Evolutionary conservation across 2,797 vertebrate species (phyloP).

Genomic region (Sebastes itinus): DNA sequence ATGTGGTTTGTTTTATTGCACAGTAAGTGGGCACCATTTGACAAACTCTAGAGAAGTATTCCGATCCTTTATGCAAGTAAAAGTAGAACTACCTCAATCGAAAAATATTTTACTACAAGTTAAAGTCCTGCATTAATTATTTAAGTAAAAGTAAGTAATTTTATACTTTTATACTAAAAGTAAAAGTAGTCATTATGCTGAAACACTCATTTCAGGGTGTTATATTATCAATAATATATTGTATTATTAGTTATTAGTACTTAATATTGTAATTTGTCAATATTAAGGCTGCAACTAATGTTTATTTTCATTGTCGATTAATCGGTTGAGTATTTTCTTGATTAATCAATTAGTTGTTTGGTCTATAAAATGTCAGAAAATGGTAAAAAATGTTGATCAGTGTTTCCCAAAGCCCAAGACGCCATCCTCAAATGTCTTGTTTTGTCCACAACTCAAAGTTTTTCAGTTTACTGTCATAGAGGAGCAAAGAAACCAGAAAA

Average conservation of each 20-base stretch:
- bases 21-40: background rate
- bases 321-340: no score
- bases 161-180: background rate
- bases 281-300: no score
- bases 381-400: no score
- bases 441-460: no score
- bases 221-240: background rate
- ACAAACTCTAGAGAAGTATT: background rate
- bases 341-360: no score
- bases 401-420: no score
- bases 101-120: background rate
- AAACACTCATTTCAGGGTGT: background rate
- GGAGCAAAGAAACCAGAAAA: no score
- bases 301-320: no score
- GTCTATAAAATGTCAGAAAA: no score
- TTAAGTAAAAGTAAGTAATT: background rate
- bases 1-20: background rate
- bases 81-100: background rate
- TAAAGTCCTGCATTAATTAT: background rate
- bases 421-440: no score
- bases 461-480: no score
- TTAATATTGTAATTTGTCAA: background rate
- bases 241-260: background rate
- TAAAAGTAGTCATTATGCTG: background rate
- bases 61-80: background rate